Evolutionary conservation across 2,888 invertebrate species (phyloP), one percentile per base, ranked within the genome.

Genomic region (Dryobota labecula): DNA sequence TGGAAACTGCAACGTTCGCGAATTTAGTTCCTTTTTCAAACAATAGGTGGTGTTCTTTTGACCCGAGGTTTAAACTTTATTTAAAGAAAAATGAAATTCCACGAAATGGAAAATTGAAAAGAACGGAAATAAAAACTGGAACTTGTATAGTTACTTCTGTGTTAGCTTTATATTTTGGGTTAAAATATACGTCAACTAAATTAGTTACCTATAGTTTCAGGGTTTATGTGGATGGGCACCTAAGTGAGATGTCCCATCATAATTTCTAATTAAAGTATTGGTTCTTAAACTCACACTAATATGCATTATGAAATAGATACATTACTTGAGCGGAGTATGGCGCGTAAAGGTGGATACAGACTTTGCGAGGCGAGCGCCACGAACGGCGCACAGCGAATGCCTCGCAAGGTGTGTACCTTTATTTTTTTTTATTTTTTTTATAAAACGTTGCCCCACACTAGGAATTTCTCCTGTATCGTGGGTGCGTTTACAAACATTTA

Each of bases 1-100:
- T 20, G 47, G 51, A 57, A 72, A 73, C 54, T 56, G 65, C 53
- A 70, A 36, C 41, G 63, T 81, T 70, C 9, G 51, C 27, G 56
- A 66, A 65, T 77, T 65, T 65, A 49, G 81, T 78, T 65, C 56
- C 20, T 30, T 77, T 61, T 57, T 45, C 73, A 49, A 79, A 82
- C 68, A 68, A 79, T 54, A 77, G 68, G 66, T 72, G 61, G 71
- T 36, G 68, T 24, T 71, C 27, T 51, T 63, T 49, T 60, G 38
- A 27, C 2, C 41, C 30, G 27, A 24, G 9, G 27, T 54, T 78
- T 60, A 36, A 61, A 57, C 1, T 2, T 24, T 0, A 30, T 49
- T 43, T 54, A 36, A 43, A 65, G 24, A 36, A 56, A 72, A 58
- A 36, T 27, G 0, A 4, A 36, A 49, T 38, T 15, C 24, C 8